These are phyloP conservation scores for Diglossa brunneiventris DNA, from an alignment of 2,113 vertebrate genomes.

Conservation along the genomic window DNA sequence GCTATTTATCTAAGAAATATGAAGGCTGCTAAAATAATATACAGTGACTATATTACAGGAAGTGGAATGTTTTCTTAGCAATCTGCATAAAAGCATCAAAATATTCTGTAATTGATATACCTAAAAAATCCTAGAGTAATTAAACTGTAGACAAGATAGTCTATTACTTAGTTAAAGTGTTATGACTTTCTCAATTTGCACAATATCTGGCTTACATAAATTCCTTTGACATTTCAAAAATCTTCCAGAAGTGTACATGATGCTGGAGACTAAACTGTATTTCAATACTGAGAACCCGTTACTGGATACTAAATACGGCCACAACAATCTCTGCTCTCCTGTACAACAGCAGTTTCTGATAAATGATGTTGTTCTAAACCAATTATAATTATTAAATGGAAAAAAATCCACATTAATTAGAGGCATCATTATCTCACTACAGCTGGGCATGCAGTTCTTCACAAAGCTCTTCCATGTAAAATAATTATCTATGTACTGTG, in stretches of 20 bases:
- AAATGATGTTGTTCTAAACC: background rate
- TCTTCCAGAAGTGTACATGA: background rate
- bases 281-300: background rate
- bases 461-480: background rate
- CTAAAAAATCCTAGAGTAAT: background rate
- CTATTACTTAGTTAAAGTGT: background rate
- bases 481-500: background rate
- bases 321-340: background rate
- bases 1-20: background rate
- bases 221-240: background rate
- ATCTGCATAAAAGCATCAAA: background rate
- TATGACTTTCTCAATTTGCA: background rate
- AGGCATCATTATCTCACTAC: background rate
- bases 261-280: background rate
- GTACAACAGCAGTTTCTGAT: background rate
- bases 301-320: background rate
- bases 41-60: background rate
- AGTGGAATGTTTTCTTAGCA: background rate
- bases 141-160: background rate
- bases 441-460: background rate
- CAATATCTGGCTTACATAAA: background rate
- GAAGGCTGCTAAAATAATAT: background rate
- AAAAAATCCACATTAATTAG: fast-evolving
- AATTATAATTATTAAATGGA: background rate
- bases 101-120: background rate